Evolutionary conservation across 2,113 vertebrate genomes (phyloP).

Genomic region (Microcebus griseorufus): DNA sequence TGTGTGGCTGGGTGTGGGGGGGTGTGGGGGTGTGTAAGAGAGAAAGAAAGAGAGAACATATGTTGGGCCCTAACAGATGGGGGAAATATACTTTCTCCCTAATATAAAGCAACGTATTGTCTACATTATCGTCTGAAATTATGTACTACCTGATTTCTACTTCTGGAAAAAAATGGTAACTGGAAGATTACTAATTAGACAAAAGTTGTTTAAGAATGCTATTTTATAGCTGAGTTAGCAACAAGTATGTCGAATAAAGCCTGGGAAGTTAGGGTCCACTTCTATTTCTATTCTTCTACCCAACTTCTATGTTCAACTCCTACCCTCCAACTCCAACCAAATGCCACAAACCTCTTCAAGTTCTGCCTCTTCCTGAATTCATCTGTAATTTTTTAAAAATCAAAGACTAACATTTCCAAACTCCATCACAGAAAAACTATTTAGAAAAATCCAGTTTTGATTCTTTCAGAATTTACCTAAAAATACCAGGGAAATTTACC

Average conservation of each 20-base stretch:
- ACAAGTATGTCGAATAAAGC: neutral
- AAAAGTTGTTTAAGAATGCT: neutral
- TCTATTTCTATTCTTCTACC: neutral
- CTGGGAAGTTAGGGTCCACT: neutral
- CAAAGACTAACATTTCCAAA: slow-evolving; percentile 7
- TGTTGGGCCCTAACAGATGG: neutral
- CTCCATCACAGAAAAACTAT: neutral
- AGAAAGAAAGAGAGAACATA: rapidly evolving
- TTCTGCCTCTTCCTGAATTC: neutral
- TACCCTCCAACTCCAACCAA: neutral
- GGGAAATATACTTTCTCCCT: neutral
- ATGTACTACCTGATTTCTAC: neutral
- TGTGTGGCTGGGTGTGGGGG: no score
- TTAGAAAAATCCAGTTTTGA: neutral
- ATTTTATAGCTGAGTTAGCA: neutral
- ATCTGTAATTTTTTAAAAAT: neutral
- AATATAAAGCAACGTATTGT: neutral
- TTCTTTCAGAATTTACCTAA: slow-evolving; percentile 17
- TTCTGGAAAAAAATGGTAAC: neutral
- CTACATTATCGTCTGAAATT: neutral
- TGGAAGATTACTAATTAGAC: neutral
- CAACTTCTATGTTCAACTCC: neutral
- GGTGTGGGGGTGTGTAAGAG: neutral
- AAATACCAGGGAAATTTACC: slow-evolving; percentile 82
- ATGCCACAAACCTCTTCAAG: neutral